A percentile compares a stretch with the other conserved stretches of the same genome.
phyloP scores from a whole-genome alignment of 2,113 vertebrate genomes.

The Hiodon tergisus region DNA sequence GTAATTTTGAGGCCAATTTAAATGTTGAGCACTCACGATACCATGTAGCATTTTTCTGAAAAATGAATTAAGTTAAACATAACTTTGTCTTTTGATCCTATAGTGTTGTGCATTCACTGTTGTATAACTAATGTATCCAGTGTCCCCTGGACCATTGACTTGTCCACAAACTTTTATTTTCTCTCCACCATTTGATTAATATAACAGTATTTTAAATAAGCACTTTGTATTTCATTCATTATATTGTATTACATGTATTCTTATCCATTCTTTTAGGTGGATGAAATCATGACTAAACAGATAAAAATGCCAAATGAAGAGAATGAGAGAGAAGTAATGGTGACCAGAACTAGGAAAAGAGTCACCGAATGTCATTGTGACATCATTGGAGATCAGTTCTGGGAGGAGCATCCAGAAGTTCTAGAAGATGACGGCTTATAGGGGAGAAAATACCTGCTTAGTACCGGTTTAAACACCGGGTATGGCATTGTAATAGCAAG shows the following conservation, averaged over 20 bases:
- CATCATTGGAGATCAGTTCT: slow-evolving; percentile 89
- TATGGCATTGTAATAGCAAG: not conserved
- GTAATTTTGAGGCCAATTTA: too few species aligned
- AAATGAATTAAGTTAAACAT: too few species aligned
- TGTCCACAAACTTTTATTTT: too few species aligned
- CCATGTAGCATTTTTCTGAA: too few species aligned
- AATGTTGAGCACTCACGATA: too few species aligned
- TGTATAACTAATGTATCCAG: too few species aligned
- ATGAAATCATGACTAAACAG: slow-evolving; percentile 71
- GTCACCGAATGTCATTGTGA: slow-evolving; percentile 72
- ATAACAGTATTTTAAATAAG: too few species aligned
- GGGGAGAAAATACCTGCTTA: slow-evolving; percentile 2
- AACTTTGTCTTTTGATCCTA: too few species aligned
- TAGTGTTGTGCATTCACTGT: too few species aligned
- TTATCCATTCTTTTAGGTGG: slow-evolving; percentile 54
- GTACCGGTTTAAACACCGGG: not conserved
- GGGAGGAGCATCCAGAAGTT: slow-evolving; percentile 81
- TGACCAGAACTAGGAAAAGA: slow-evolving; percentile 66
- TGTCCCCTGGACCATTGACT: too few species aligned
- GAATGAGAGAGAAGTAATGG: slow-evolving; percentile 66
- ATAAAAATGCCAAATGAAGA: slow-evolving; percentile 63
- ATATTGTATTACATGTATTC: not conserved
- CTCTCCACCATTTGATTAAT: too few species aligned
- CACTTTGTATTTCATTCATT: not conserved
- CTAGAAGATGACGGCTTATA: slow-evolving; percentile 70